Percentiles rank a stretch among this genome's conserved stretches.
phyloP scores from a whole-genome alignment of 2,113 vertebrate genomes.

The Probosciger aterrimus region DNA sequence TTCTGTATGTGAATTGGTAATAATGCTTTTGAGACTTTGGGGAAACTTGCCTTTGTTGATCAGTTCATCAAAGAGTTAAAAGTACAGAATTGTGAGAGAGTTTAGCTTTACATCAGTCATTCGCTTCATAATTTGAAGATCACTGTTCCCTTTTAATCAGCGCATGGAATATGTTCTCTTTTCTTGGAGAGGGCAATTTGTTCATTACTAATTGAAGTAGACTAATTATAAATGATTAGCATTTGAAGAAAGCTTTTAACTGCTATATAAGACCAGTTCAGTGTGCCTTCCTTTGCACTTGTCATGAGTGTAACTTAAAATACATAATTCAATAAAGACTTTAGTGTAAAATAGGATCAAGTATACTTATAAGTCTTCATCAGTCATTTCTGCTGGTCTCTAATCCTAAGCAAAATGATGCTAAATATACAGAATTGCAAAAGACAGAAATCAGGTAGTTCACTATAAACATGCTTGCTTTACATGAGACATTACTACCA shows the following conservation, averaged over 20 bases:
- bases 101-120: conserved; percentile 38
- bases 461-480: not conserved
- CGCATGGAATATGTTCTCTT: conserved; percentile 48
- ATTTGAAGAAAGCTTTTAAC: conserved; percentile 67
- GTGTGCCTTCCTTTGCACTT: conserved; percentile 11
- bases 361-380: conserved; percentile 66
- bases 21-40: conserved; percentile 14
- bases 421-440: conserved; percentile 16
- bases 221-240: conserved; percentile 71
- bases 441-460: conserved; percentile 1
- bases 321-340: conserved; percentile 72
- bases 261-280: conserved; percentile 54
- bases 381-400: conserved; percentile 2
- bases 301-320: conserved; percentile 59
- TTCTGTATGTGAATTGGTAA: conserved; percentile 33
- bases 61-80: conserved; percentile 55
- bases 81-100: not conserved
- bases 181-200: conserved; percentile 68
- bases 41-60: conserved; percentile 32
- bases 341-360: conserved; percentile 75
- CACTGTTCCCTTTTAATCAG: conserved; percentile 59
- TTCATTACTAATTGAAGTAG: conserved; percentile 70
- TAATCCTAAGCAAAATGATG: conserved; percentile 44
- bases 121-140: conserved; percentile 45
- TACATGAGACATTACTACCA: not conserved